Evolutionary conservation across 2,888 invertebrate genomes (phyloP).

Genomic region (Tetanocera ferruginea): DNA sequence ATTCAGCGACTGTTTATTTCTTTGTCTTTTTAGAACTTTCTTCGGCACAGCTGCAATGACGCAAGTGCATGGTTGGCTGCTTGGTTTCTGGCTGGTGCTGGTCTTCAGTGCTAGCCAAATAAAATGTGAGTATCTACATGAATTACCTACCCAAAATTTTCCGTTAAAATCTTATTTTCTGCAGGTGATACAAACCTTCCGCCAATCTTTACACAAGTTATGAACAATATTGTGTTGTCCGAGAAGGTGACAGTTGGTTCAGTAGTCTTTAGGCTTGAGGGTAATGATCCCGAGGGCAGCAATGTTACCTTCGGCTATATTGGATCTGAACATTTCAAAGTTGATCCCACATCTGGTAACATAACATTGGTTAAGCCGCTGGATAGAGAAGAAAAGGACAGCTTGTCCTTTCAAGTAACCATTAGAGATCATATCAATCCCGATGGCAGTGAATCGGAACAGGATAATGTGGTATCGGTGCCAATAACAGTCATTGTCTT

Average conservation of each 20-base stretch:
- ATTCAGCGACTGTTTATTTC: not conserved
- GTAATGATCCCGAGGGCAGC: conserved; percentile 85
- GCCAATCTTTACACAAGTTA: conserved; percentile 81
- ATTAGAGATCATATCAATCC: conserved; percentile 81
- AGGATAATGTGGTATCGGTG: conserved; percentile 80
- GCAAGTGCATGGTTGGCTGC: not conserved
- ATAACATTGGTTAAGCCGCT: conserved; percentile 84
- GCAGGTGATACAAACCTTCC: conserved; percentile 74
- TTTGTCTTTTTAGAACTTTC: not conserved
- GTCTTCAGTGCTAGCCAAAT: not conserved
- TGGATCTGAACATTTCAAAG: conserved; percentile 86
- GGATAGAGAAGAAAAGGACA: conserved; percentile 86
- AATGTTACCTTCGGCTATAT: conserved; percentile 79
- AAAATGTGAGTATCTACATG: conserved; percentile 25
- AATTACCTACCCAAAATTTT: not conserved
- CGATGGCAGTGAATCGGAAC: conserved; percentile 72
- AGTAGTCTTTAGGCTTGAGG: conserved; percentile 82
- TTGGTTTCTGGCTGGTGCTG: conserved; percentile 18
- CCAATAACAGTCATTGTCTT: conserved; percentile 86
- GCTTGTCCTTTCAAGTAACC: conserved; percentile 83
- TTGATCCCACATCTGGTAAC: conserved; percentile 82
- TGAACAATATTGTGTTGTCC: conserved; percentile 82
- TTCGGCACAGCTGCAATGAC: not conserved
- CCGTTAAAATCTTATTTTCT: not conserved
- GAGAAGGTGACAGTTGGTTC: conserved; percentile 86